These are phyloP conservation scores for Didymodactylos carnosus DNA, from an alignment of 2,888 invertebrate genomes.

Conservation along the genomic window DNA sequence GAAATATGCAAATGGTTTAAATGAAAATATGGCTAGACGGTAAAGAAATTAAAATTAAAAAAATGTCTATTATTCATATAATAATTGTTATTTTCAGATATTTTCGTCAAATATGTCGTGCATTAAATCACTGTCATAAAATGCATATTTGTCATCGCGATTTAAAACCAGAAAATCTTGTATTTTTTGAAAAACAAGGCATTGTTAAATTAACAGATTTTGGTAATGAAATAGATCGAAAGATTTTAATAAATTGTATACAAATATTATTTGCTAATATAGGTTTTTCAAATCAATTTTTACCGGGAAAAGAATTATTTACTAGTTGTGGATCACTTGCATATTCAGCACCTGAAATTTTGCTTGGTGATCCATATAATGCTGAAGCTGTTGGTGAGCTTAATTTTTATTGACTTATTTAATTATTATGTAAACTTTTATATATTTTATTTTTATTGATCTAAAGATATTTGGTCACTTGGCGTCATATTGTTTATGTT, in stretches of 20 bases:
- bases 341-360: slow-evolving; percentile 94
- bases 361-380: slow-evolving; percentile 92
- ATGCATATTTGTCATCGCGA: slow-evolving; percentile 11
- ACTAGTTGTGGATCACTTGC: slow-evolving; percentile 95
- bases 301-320: slow-evolving; percentile 78
- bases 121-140: slow-evolving; percentile 12
- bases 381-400: slow-evolving; percentile 69
- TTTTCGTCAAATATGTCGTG: slow-evolving; percentile 12
- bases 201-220: slow-evolving; percentile 96
- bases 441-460: slow-evolving; percentile 16
- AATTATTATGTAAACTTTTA: background rate
- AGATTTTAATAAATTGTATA: slow-evolving; percentile 31
- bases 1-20: slow-evolving; percentile 65
- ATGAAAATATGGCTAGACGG: slow-evolving; percentile 37
- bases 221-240: slow-evolving; percentile 38
- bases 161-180: slow-evolving; percentile 71
- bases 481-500: slow-evolving; percentile 97
- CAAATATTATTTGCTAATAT: background rate
- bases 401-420: slow-evolving; percentile 34
- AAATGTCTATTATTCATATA: too few relatives aligned
- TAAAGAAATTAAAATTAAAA: too few relatives aligned
- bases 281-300: slow-evolving; percentile 58
- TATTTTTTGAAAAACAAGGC: slow-evolving; percentile 88
- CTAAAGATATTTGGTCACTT: slow-evolving; percentile 81
- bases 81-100: too few relatives aligned